Conservation (phyloP, 2,888 invertebrate genomes). For the Trichopoda pennipes region DNA sequence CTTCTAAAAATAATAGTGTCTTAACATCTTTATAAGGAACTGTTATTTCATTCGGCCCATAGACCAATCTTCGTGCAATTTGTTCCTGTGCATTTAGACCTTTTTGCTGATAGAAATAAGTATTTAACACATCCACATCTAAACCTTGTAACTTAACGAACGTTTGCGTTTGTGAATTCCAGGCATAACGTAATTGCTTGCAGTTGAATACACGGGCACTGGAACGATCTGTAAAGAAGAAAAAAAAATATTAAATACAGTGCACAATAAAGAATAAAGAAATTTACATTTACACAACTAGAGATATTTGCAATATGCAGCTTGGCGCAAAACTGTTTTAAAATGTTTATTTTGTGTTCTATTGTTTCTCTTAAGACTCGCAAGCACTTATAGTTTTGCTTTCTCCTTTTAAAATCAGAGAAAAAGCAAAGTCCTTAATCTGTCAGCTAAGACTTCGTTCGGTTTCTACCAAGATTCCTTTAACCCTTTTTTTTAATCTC, state of each 20-base stretch:
- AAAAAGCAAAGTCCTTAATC: too few relatives aligned
- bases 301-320: too few relatives aligned
- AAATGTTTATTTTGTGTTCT: too few relatives aligned
- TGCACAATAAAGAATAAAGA: too few relatives aligned
- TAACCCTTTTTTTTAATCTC: too few relatives aligned
- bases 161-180: constrained; percentile 86
- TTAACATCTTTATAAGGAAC: constrained; percentile 89
- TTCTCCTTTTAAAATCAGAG: too few relatives aligned
- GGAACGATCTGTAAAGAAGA: constrained; percentile 82
- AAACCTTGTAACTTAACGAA: constrained; percentile 89
- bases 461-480: too few relatives aligned
- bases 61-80: constrained; percentile 85
- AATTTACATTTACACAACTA: too few relatives aligned
- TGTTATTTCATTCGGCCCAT: constrained; percentile 91
- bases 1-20: constrained; percentile 89
- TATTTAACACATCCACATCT: constrained; percentile 82
- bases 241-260: neutral
- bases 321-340: too few relatives aligned
- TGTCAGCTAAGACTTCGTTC: too few relatives aligned
- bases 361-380: too few relatives aligned
- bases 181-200: constrained; percentile 91
- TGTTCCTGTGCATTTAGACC: constrained; percentile 77
- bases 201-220: constrained; percentile 87
- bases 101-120: constrained; percentile 78
- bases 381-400: too few relatives aligned